Evolutionary conservation across 2,797 vertebrate genomes (phyloP).

Genomic region (Rhadinocentrus ornatus): DNA sequence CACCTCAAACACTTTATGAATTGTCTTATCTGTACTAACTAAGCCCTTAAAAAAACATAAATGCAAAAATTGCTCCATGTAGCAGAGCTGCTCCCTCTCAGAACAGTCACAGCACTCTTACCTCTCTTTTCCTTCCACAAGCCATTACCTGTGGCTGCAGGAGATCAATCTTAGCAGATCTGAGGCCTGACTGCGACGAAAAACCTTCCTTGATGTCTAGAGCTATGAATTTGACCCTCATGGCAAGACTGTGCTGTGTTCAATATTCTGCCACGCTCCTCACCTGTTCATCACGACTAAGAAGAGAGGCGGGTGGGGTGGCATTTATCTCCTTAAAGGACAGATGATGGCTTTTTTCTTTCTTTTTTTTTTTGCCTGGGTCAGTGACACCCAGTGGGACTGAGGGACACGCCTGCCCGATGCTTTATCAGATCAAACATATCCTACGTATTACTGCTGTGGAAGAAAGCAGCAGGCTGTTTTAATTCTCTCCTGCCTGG

Average conservation of each 20-base stretch:
- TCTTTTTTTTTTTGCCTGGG: not conserved
- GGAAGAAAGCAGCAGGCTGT: constrained; percentile 19
- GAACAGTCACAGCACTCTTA: constrained; percentile 19
- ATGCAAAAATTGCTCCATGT: constrained; percentile 8
- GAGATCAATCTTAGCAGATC: constrained; percentile 55
- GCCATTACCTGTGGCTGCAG: constrained; percentile 48
- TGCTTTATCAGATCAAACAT: constrained; percentile 60
- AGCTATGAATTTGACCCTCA: constrained; percentile 55
- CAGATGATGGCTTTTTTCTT: constrained; percentile 58
- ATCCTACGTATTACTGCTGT: constrained; percentile 45
- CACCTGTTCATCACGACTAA: constrained; percentile 40
- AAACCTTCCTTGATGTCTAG: constrained; percentile 40
- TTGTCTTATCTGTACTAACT: constrained; percentile 46
- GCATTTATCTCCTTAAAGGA: constrained; percentile 56
- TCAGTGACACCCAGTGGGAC: constrained; percentile 40
- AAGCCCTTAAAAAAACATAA: constrained; percentile 16
- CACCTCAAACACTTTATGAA: constrained; percentile 3
- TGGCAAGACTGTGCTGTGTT: constrained; percentile 18
- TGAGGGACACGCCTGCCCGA: constrained; percentile 27
- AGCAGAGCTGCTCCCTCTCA: constrained; percentile 5
- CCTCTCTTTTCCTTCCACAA: constrained; percentile 38
- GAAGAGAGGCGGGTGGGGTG: constrained; percentile 28
- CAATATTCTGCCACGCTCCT: constrained; percentile 35
- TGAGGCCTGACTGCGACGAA: constrained; percentile 44
- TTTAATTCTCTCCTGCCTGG: constrained; percentile 47